phyloP scores from a whole-genome alignment of 2,113 vertebrate genomes.

The Mustelus asterias region DNA sequence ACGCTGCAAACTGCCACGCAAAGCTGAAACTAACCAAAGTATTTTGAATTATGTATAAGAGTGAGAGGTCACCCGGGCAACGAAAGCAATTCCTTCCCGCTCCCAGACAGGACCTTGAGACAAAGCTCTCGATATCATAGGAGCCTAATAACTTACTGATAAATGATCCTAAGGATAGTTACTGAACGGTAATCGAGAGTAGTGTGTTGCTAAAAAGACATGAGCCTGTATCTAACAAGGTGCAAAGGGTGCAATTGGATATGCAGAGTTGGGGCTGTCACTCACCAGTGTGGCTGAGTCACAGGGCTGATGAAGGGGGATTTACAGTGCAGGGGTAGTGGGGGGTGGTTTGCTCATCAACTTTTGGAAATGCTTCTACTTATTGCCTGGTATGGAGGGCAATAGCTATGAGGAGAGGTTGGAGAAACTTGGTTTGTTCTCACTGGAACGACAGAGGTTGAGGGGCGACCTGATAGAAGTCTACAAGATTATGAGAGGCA shows the following conservation, averaged over 20 bases:
- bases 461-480: no score
- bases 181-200: conserved; percentile 20
- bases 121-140: conserved; percentile 21
- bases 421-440: no score
- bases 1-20: not conserved
- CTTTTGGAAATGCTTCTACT: not conserved
- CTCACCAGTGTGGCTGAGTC: not conserved
- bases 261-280: not conserved
- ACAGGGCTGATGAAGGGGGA: not conserved
- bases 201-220: not conserved
- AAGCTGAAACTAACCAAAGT: not conserved
- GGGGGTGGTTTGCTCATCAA: not conserved
- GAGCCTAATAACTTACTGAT: conserved; percentile 27
- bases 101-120: conserved; percentile 23
- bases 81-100: conserved; percentile 19
- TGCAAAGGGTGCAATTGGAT: not conserved
- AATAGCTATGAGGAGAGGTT: no score
- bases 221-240: not conserved
- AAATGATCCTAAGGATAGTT: conserved; percentile 27
- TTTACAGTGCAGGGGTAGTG: not conserved
- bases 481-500: no score
- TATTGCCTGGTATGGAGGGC: not conserved
- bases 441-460: no score
- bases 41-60: conserved; percentile 33
- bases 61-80: not conserved